Evolutionary conservation across 1,140 invertebrate genomes (phyloP), one percentile per base, ranked within the genome.

Genomic region (Kradibia gibbosae): DNA sequence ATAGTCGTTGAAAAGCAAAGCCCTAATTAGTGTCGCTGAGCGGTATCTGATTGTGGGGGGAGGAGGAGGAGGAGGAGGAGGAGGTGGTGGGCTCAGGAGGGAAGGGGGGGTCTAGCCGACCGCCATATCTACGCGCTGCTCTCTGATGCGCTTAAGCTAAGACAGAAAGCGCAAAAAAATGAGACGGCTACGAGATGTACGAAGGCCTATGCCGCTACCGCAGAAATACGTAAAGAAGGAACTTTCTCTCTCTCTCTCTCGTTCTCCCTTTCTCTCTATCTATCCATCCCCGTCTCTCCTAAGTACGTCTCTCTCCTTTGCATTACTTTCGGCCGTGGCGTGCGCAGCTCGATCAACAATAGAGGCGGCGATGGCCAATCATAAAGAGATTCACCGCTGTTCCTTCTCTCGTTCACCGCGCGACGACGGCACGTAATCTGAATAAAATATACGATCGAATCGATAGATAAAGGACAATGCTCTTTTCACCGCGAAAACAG

Each of bases 381-480:
- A 91, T 90, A 90, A 90, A 90, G 86, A 89, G 87, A 89, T 87
- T 86, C 87, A 80, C 85, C 86, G 83, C 77, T 71, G 34, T 34
- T 79, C 67, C 36, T 70, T 31, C 34, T 53, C 85, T 85, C 86
- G 85, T 50, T 70, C 62, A 65, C 48, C n/a, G 53, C 8, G 62
- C 70, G 57, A 55, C 73, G 74, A 13, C 65, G 31, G 50, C 72
- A 60, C 82, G 83, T 82, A 89, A 91, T 91, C 89, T 90, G 89
- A 91, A 91, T 91, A 91, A 91, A 91, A 90, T 91, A 91, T 90
- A 89, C 89, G 90, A 91, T 91, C 87, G 87, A 88, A 89, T 90
- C 90, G 87, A 90, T 90, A 91, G 90, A 91, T 91, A 91, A 91
- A 88, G 90, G 88, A 91, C 90, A 91, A 91, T 91, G 90, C 89